Evolutionary conservation across 2,888 invertebrate genomes (phyloP).

Genomic region (Pheosia tremula): DNA sequence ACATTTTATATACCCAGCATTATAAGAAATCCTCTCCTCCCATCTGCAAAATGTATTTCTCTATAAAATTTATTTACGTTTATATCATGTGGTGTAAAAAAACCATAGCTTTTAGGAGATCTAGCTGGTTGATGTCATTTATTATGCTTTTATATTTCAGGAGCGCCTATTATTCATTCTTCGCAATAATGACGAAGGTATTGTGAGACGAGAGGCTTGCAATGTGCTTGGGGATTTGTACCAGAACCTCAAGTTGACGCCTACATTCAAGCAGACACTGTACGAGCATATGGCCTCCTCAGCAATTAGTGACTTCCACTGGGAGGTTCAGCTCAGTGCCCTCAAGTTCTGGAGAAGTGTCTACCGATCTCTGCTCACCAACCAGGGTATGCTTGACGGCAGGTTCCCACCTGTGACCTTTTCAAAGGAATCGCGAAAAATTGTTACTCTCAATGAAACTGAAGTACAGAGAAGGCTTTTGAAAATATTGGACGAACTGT

Average conservation of each 20-base stretch:
- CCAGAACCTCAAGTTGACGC: conserved; percentile 85
- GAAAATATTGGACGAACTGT: conserved; percentile 88
- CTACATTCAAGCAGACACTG: conserved; percentile 79
- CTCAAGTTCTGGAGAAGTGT: conserved; percentile 89
- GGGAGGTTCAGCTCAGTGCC: conserved; percentile 91
- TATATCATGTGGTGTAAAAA: too few relatives aligned
- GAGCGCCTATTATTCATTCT: conserved; percentile 84
- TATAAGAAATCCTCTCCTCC: too few relatives aligned
- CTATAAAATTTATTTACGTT: too few relatives aligned
- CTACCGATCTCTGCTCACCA: conserved; percentile 85
- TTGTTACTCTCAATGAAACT: conserved; percentile 87
- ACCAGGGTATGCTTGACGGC: conserved; percentile 94
- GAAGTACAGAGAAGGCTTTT: conserved; percentile 87
- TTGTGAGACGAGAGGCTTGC: conserved; percentile 90
- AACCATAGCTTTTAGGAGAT: too few relatives aligned
- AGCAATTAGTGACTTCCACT: conserved; percentile 89
- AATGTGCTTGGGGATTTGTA: conserved; percentile 87
- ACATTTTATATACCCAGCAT: too few relatives aligned
- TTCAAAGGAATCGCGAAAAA: conserved; percentile 91
- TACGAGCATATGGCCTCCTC: conserved; percentile 87
- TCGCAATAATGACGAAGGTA: conserved; percentile 89
- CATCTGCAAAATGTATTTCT: too few relatives aligned
- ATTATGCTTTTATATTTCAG: conserved; percentile 51
- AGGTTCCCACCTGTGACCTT: conserved; percentile 91
- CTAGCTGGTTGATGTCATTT: not conserved